phyloP scores from a whole-genome alignment of 2,797 vertebrate species.

The Takifugu rubripes region DNA sequence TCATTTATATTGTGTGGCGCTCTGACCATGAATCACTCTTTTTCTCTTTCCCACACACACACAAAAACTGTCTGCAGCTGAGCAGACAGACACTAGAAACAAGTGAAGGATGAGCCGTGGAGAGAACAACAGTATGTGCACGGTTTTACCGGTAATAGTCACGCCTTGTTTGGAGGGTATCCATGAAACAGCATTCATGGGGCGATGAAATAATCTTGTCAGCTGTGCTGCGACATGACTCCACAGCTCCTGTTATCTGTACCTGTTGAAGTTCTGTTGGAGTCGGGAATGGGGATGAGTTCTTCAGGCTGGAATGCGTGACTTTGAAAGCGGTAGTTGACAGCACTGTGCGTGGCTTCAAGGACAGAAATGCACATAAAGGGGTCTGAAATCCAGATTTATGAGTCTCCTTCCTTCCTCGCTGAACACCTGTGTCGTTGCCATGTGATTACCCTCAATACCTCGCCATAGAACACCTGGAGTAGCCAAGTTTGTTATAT shows the following conservation, averaged over 20 bases:
- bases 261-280: conserved; percentile 19
- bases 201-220: background rate
- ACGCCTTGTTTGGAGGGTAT: background rate
- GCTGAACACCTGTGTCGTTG: conserved; percentile 24
- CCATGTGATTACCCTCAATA: too few species aligned
- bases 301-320: conserved; percentile 22
- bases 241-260: background rate
- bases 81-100: conserved; percentile 45
- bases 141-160: background rate
- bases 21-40: conserved; percentile 48
- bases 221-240: conserved; percentile 8
- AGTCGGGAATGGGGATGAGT: background rate
- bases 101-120: conserved; percentile 35
- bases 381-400: conserved; percentile 21
- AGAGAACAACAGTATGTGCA: background rate
- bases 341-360: conserved; percentile 36
- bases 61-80: conserved; percentile 11
- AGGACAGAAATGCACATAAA: conserved; percentile 27
- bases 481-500: background rate
- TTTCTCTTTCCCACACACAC: conserved; percentile 4
- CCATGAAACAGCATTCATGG: background rate
- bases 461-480: too few species aligned
- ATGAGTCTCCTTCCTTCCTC: conserved; percentile 12
- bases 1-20: conserved; percentile 17
- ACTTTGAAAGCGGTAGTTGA: conserved; percentile 39